Conservation (phyloP, 2,797 vertebrate genomes). For the Falco peregrinus region DNA sequence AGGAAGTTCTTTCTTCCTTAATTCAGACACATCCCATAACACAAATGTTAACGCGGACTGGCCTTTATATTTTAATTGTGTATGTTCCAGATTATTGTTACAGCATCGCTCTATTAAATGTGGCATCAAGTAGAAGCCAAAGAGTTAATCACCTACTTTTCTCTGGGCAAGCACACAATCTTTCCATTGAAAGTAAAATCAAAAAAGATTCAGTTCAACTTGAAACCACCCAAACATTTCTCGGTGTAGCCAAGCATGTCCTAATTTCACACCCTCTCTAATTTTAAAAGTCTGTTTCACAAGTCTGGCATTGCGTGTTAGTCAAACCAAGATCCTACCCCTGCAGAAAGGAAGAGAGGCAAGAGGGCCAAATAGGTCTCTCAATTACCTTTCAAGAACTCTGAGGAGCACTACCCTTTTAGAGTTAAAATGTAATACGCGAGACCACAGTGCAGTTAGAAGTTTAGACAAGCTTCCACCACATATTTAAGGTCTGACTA, state of each 20-base stretch:
- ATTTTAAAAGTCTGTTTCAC: neutral
- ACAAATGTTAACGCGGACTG: rapidly evolving
- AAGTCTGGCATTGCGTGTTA: neutral
- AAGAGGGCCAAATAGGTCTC: neutral
- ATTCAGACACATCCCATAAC: neutral
- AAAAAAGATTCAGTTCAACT: neutral
- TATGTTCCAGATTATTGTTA: neutral
- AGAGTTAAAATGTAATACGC: neutral
- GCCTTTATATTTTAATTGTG: neutral
- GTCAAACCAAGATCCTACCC: neutral
- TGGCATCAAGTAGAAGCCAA: neutral
- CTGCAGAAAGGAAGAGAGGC: neutral
- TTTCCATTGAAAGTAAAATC: neutral
- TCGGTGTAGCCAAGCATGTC: rapidly evolving
- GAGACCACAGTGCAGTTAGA: neutral
- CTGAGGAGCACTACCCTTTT: neutral
- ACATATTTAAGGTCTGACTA: conserved; percentile 66
- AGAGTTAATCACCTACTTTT: neutral
- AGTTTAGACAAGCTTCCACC: conserved; percentile 45
- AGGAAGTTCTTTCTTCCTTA: neutral
- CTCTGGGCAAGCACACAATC: neutral
- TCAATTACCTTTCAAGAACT: neutral
- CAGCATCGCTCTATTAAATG: rapidly evolving
- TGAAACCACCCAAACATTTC: neutral
- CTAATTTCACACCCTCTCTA: neutral